phyloP scores from a whole-genome alignment of 1,140 invertebrate species.

The Apis florea region DNA sequence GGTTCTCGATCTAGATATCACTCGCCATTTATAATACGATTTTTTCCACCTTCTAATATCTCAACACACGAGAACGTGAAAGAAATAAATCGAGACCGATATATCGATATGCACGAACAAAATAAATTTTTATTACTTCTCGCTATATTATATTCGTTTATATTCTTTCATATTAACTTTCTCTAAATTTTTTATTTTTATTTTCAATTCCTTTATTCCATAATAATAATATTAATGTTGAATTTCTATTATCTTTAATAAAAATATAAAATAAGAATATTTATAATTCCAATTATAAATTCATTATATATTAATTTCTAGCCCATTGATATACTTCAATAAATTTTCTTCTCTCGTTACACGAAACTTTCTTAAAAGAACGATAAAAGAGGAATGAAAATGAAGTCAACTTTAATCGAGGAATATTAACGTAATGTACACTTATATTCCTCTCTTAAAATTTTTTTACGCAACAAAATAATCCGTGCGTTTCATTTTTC shows the following conservation, averaged over 20 bases:
- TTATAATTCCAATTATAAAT: not conserved
- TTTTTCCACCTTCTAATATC: not conserved
- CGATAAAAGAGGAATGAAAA: not conserved
- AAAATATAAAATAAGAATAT: too few species aligned
- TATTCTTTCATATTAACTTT: not conserved
- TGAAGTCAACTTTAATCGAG: constrained; percentile 6
- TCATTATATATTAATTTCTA: not conserved
- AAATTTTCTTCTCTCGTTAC: not conserved
- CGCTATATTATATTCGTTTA: not conserved
- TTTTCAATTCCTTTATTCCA: too few species aligned
- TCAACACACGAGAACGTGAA: not conserved
- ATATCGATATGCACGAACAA: too few species aligned
- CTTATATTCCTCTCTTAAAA: too few species aligned
- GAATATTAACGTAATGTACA: constrained; percentile 3
- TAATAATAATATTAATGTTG: too few species aligned
- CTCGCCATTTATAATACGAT: not conserved
- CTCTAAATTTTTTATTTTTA: too few species aligned
- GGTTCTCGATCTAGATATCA: constrained; percentile 16
- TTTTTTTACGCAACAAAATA: too few species aligned
- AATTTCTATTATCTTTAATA: too few species aligned
- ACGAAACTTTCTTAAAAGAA: not conserved
- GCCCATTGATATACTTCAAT: not conserved
- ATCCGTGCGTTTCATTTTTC: too few species aligned
- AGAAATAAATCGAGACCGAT: not conserved
- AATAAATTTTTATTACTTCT: not conserved